Evolutionary conservation across 2,888 invertebrate species (phyloP), one percentile per base, ranked within the genome.

Genomic region (Pachydiplax longipennis): DNA sequence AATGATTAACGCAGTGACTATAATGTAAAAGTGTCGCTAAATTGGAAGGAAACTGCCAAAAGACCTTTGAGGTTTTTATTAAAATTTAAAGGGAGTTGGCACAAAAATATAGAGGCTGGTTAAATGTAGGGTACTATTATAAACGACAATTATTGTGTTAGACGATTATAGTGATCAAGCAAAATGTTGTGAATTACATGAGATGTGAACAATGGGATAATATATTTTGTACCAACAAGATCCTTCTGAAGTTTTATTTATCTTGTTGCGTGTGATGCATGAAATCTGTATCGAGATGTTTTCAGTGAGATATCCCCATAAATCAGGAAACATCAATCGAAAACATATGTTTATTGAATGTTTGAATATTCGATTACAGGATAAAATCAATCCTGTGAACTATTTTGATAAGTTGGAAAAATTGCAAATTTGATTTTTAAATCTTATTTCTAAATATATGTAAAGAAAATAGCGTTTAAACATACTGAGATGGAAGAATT

Each of bases 221-320:
- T 87, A 87, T 87, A 87, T 87, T 87, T 87, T 87, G 87, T 87
- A 87, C 87, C 87, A 87, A 87, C 87, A 87, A 37, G 87, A 87
- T 37, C 37, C 35, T 61, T n/a, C 35, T 87, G 61, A 53, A 31
- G 73, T 87, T 61, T 61, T 22, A 87, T 87, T 87, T 65, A 61
- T 61, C 65, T 44, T 35, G 0, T 73, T 25, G 73, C 31, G 73
- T 73, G 73, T 25, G 73, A 31, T 18, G 53, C 18, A 53, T 8
- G 53, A 18, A 53, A 53, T 53, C 53, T 53, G 3, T 53, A 15
- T 18, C 18, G 5, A 37, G 5, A 8, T 18, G 3, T 18, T 53
- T 53, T 5, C 18, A 53, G 53, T 53, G 53, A 15, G 1, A 53
- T 8, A 6, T 1, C 53, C 53, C 15, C 1, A 53, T 53, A 15